Evolutionary conservation across 1,140 invertebrate species (phyloP).

Genomic region (Atopsyche davidsoni): DNA sequence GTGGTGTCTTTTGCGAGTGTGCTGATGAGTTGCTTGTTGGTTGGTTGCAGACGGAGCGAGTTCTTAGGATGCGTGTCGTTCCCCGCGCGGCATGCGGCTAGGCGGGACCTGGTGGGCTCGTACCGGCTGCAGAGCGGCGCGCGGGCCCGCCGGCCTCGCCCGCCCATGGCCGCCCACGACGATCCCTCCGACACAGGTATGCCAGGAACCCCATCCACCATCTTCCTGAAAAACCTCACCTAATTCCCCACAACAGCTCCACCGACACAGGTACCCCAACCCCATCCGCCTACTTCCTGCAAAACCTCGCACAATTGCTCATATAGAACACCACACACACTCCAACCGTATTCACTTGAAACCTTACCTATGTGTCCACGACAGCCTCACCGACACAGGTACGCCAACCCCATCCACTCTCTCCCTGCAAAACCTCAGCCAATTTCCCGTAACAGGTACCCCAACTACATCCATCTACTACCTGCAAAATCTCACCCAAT

Average conservation of each 20-base stretch:
- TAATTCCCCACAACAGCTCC: constrained; percentile 38
- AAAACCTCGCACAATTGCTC: constrained; percentile 9
- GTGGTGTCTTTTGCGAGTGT: too few relatives aligned
- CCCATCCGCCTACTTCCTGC: too few relatives aligned
- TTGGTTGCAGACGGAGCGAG: constrained; percentile 64
- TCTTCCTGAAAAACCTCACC: constrained; percentile 33
- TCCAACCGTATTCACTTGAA: too few relatives aligned
- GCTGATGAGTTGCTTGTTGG: background rate
- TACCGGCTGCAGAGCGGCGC: constrained; percentile 48
- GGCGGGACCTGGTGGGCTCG: constrained; percentile 48
- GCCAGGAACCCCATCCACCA: background rate
- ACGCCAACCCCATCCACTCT: background rate
- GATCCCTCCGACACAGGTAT: constrained; percentile 29
- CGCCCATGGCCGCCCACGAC: constrained; percentile 33
- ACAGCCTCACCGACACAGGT: background rate
- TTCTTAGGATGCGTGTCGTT: constrained; percentile 76
- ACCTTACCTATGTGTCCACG: background rate
- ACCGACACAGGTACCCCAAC: constrained; percentile 44
- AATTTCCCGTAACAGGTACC: too few relatives aligned
- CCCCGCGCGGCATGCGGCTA: constrained; percentile 60
- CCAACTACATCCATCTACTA: too few relatives aligned
- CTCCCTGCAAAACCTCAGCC: background rate
- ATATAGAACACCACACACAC: constrained; percentile 6
- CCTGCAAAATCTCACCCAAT: too few relatives aligned
- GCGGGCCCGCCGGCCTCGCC: constrained; percentile 32